Evolutionary conservation across 1,140 invertebrate species (phyloP).

Genomic region (Pseudoatta argentina): DNA sequence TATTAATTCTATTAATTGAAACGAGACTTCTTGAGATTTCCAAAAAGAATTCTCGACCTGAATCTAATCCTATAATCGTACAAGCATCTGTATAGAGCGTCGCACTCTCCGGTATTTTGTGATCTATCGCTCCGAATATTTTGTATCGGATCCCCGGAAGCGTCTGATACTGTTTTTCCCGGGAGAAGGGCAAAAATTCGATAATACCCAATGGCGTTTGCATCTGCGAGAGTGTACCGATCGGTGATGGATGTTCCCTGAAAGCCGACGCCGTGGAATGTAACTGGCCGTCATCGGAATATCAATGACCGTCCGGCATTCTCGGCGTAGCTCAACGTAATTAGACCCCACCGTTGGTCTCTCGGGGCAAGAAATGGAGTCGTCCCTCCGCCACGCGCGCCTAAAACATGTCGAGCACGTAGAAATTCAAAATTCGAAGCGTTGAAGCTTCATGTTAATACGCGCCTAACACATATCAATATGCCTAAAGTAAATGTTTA

Average conservation of each 20-base stretch:
- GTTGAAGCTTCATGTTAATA: conserved; percentile 1
- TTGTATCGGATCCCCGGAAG: conserved; percentile 27
- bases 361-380: conserved; percentile 29
- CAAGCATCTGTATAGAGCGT: background rate
- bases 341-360: conserved; percentile 22
- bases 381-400: background rate
- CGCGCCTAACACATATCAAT: background rate
- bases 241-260: conserved; percentile 41
- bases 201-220: conserved; percentile 47
- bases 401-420: background rate
- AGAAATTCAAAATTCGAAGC: background rate
- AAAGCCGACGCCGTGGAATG: conserved; percentile 54
- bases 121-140: conserved; percentile 34
- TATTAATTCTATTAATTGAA: background rate
- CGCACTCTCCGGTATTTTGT: conserved; percentile 13
- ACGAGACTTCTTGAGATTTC: background rate
- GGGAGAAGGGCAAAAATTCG: conserved; percentile 45
- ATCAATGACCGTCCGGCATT: conserved; percentile 50
- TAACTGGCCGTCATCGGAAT: conserved; percentile 54
- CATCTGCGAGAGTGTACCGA: conserved; percentile 2
- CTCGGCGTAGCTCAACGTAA: conserved; percentile 33
- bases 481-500: background rate
- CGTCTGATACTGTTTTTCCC: conserved; percentile 19
- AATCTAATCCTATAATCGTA: conserved; percentile 9
- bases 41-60: background rate